These are phyloP conservation scores for Eulacestoma nigropectus DNA, from an alignment of 2,113 vertebrate species.

Conservation along the genomic window DNA sequence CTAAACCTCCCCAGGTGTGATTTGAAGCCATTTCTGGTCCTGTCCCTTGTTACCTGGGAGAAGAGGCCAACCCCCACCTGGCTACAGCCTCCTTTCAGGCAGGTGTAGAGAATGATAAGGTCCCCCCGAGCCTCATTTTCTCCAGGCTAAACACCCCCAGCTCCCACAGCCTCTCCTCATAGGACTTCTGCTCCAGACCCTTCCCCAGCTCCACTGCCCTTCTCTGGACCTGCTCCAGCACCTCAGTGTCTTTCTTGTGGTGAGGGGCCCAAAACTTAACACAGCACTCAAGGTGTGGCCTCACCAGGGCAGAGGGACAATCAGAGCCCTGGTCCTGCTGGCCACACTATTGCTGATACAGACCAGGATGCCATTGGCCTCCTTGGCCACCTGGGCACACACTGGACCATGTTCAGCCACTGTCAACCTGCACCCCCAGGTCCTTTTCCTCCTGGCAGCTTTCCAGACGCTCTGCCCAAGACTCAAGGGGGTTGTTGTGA, in stretches of 20 bases:
- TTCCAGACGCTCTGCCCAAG: background rate
- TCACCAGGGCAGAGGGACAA: background rate
- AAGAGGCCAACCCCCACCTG: fast-evolving
- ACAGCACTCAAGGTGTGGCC: fast-evolving
- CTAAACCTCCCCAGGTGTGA: background rate
- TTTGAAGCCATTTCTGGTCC: background rate
- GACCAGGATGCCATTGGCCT: background rate
- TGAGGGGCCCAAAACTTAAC: background rate
- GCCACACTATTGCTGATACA: background rate
- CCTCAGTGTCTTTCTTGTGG: background rate
- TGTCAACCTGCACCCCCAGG: fast-evolving
- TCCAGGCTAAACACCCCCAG: background rate
- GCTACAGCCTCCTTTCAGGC: background rate
- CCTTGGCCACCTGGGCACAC: background rate
- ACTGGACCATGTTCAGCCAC: background rate
- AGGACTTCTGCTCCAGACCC: background rate
- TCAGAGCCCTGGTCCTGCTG: background rate
- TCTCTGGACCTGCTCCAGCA: fast-evolving
- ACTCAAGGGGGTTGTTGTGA: fast-evolving
- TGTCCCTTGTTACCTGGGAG: background rate
- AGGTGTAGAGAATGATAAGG: background rate
- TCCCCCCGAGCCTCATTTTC: background rate
- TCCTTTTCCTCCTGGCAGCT: background rate
- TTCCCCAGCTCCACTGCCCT: background rate
- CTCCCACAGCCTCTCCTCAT: fast-evolving